Percentiles rank a stretch among this genome's conserved stretches.
These are phyloP conservation scores for Caenorhabditis sinica DNA, from an alignment of 2,888 invertebrate genomes.

Conservation along the genomic window DNA sequence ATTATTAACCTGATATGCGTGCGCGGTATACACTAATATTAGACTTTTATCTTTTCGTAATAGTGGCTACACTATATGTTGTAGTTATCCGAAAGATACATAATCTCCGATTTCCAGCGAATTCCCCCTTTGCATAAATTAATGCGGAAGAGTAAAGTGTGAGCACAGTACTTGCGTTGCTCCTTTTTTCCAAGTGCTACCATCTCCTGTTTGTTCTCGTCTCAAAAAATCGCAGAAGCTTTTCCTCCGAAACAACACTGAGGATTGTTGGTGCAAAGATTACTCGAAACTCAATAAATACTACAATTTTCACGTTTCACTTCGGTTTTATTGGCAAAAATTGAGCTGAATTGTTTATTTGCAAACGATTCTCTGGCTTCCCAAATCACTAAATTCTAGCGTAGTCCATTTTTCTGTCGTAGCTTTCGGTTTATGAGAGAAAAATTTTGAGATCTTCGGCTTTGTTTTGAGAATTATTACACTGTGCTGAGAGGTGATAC, in stretches of 20 bases:
- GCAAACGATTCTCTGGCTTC: background rate
- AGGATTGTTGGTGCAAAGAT: conserved; percentile 45
- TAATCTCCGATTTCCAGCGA: conserved; percentile 1
- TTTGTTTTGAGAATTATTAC: conserved; percentile 26
- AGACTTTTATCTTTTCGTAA: background rate
- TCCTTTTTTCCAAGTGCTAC: conserved; percentile 33
- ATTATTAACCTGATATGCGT: background rate
- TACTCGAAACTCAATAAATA: conserved; percentile 50
- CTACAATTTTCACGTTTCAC: conserved; percentile 38
- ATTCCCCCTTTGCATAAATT: conserved; percentile 40
- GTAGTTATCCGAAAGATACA: conserved; percentile 19
- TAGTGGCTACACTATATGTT: conserved; percentile 36
- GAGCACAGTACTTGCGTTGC: conserved; percentile 58
- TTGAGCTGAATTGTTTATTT: background rate
- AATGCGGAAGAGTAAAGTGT: conserved; percentile 13
- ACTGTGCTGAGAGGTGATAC: conserved; percentile 15
- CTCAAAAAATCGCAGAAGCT: conserved; percentile 55
- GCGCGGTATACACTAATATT: conserved; percentile 26
- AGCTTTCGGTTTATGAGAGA: background rate
- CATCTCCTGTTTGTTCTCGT: conserved; percentile 54
- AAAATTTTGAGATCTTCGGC: background rate
- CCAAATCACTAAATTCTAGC: background rate
- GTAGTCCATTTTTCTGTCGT: background rate
- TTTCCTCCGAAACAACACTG: conserved; percentile 52
- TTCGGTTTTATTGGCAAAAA: background rate